These are phyloP conservation scores for Cossypha dichroa DNA, from an alignment of 2,797 vertebrate species.

Conservation along the genomic window DNA sequence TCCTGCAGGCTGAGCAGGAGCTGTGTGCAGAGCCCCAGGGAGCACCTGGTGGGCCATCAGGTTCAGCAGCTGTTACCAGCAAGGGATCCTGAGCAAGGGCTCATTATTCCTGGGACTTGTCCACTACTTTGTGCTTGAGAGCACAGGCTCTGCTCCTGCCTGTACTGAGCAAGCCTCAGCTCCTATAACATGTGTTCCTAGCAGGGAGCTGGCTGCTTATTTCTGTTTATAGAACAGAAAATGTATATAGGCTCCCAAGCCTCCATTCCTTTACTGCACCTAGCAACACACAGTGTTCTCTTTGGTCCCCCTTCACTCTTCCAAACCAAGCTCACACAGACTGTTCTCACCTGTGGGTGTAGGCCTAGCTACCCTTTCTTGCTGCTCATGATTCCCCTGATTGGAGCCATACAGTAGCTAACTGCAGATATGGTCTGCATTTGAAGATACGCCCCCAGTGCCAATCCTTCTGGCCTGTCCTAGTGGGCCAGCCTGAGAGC, in stretches of 20 bases:
- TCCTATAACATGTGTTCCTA: background rate
- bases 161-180: background rate
- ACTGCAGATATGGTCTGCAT: background rate
- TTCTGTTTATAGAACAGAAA: background rate
- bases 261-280: background rate
- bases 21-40: background rate
- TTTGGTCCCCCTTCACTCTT: background rate
- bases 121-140: background rate
- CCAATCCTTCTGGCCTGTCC: background rate
- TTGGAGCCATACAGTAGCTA: fast-evolving
- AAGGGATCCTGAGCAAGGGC: background rate
- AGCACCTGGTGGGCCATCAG: background rate
- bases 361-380: background rate
- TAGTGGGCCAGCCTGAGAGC: background rate
- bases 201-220: background rate
- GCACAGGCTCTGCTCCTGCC: background rate
- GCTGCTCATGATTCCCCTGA: fast-evolving
- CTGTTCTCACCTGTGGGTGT: background rate
- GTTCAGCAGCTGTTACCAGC: background rate
- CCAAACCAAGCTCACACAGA: background rate
- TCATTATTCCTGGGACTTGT: fast-evolving
- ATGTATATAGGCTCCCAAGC: background rate
- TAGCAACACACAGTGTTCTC: background rate
- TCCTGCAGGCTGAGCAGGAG: background rate
- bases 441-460: background rate